Conservation (phyloP, 2,888 invertebrate genomes). For the Dasysyrphus albostriatus region DNA sequence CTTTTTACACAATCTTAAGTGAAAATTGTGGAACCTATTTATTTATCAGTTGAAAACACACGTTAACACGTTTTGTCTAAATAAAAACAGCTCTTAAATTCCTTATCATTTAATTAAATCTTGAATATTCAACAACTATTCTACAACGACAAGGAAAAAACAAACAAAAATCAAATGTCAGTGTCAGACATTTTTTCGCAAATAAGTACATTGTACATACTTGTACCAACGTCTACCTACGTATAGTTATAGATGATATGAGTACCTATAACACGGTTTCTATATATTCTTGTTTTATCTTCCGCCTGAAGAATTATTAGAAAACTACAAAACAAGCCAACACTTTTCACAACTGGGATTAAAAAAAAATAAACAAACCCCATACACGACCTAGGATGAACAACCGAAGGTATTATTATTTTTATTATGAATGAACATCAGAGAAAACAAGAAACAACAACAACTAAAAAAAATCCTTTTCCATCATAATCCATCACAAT, state of each 20-base stretch:
- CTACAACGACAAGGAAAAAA: background rate
- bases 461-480: background rate
- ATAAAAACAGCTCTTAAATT: background rate
- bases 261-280: background rate
- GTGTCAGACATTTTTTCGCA: background rate
- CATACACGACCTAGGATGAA: constrained; percentile 1
- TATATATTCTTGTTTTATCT: background rate
- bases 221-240: too few species aligned
- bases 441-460: background rate
- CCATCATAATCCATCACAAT: constrained; percentile 22
- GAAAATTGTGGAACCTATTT: background rate
- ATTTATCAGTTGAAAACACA: background rate
- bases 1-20: too few species aligned
- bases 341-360: background rate
- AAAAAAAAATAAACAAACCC: background rate
- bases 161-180: background rate
- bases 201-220: background rate
- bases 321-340: background rate
- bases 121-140: background rate
- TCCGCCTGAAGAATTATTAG: constrained; percentile 4
- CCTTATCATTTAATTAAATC: background rate
- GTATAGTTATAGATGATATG: too few species aligned
- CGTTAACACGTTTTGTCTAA: too few species aligned
- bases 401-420: constrained; percentile 10
- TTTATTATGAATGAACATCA: constrained; percentile 3